phyloP scores from a whole-genome alignment of 2,797 vertebrate genomes.

The Melanogrammus aeglefinus region DNA sequence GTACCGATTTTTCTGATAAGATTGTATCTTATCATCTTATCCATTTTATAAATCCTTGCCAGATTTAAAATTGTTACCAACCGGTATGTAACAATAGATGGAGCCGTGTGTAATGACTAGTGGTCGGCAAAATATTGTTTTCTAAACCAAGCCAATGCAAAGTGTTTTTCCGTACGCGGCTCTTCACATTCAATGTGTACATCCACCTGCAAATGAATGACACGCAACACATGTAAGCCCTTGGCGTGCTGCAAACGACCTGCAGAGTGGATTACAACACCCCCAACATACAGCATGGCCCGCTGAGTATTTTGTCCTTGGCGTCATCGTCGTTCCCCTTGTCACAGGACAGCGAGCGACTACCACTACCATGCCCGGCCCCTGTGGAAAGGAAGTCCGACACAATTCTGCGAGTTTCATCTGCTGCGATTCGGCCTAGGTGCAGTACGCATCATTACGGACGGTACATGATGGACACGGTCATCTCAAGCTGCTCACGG shows the following conservation, averaged over 20 bases:
- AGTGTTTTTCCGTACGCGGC: too few relatives aligned
- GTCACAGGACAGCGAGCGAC: constrained; percentile 92
- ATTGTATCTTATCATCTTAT: too few relatives aligned
- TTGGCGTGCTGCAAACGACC: background rate
- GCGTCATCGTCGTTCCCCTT: background rate
- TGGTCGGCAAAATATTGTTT: too few relatives aligned
- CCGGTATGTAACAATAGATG: too few relatives aligned
- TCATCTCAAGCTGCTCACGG: constrained; percentile 97
- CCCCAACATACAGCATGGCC: too few relatives aligned
- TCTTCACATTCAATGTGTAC: too few relatives aligned
- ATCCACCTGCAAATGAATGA: background rate
- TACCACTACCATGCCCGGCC: constrained; percentile 99
- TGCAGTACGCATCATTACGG: constrained; percentile 99
- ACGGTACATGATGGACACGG: constrained; percentile 99
- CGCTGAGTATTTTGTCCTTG: background rate
- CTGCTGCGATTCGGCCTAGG: constrained; percentile 91
- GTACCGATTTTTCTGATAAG: too few relatives aligned
- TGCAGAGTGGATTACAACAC: too few relatives aligned
- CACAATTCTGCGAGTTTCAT: constrained; percentile 99
- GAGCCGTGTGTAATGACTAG: too few relatives aligned
- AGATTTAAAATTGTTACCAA: too few relatives aligned
- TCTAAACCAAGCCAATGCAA: too few relatives aligned
- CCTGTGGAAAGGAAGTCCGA: constrained; percentile 97
- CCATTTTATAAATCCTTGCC: too few relatives aligned
- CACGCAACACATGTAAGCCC: background rate